Conservation (phyloP, 2,888 invertebrate species). For the Arctia plantaginis region DNA sequence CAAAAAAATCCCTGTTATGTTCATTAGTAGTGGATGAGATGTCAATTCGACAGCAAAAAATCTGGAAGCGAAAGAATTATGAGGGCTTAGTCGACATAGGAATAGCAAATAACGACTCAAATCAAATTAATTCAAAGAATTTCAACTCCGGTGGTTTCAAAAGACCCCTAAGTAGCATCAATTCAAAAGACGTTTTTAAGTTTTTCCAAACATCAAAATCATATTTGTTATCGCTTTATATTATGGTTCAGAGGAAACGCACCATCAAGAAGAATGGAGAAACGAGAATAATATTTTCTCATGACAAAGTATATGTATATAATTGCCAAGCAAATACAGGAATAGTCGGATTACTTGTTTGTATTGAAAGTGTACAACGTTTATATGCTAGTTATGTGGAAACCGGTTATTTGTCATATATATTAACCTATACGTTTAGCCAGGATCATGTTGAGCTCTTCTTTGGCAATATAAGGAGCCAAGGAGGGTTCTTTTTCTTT, state of each 20-base stretch:
- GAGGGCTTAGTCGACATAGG: slow-evolving; percentile 25
- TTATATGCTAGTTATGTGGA: too few relatives aligned
- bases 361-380: too few relatives aligned
- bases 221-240: slow-evolving; percentile 7
- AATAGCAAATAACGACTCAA: slow-evolving; percentile 19
- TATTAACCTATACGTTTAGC: too few relatives aligned
- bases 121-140: slow-evolving; percentile 22
- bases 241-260: not conserved
- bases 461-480: slow-evolving; percentile 18
- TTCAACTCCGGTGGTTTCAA: not conserved
- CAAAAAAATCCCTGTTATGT: slow-evolving; percentile 30
- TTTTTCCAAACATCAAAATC: slow-evolving; percentile 1
- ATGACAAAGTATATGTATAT: too few relatives aligned
- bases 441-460: too few relatives aligned
- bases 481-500: slow-evolving; percentile 22
- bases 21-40: slow-evolving; percentile 44
- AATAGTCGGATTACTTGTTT: too few relatives aligned
- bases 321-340: too few relatives aligned
- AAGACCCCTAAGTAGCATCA: not conserved
- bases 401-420: too few relatives aligned
- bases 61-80: slow-evolving; percentile 20
- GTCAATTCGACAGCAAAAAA: slow-evolving; percentile 44
- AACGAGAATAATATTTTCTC: too few relatives aligned
- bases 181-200: slow-evolving; percentile 4
- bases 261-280: slow-evolving; percentile 7